Percentiles rank a stretch among this genome's conserved stretches.
Evolutionary conservation across 2,113 vertebrate species (phyloP).

Genomic region (Neofelis nebulosa): DNA sequence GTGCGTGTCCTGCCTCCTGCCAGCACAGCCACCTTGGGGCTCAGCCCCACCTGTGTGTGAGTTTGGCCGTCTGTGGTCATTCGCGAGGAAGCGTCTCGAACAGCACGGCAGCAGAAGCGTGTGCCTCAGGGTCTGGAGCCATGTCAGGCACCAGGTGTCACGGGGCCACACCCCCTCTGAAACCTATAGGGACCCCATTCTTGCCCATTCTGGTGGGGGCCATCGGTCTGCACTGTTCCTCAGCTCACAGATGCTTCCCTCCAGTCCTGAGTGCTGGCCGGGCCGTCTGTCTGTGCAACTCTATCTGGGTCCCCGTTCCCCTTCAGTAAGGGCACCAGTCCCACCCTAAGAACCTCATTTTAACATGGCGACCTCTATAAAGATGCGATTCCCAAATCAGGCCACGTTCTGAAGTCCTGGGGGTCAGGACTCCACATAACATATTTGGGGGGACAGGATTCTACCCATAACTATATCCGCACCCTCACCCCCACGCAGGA

Average conservation of each 20-base stretch:
- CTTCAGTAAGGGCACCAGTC: background rate
- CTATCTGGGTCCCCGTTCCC: background rate
- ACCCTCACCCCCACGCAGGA: background rate
- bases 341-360: background rate
- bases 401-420: background rate
- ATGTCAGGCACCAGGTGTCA: background rate
- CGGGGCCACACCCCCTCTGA: background rate
- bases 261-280: rapidly evolving
- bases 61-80: too few species aligned
- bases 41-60: too few species aligned
- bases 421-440: background rate
- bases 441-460: background rate
- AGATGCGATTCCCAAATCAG: background rate
- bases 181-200: too few species aligned
- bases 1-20: too few species aligned
- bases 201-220: background rate
- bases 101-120: too few species aligned
- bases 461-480: background rate
- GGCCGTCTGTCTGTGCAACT: background rate
- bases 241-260: background rate
- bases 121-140: background rate
- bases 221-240: rapidly evolving
- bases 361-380: background rate
- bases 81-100: too few species aligned
- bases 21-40: too few species aligned